These are phyloP conservation scores for Boloria euphrosyne DNA, from an alignment of 2,888 invertebrate genomes.

Conservation along the genomic window DNA sequence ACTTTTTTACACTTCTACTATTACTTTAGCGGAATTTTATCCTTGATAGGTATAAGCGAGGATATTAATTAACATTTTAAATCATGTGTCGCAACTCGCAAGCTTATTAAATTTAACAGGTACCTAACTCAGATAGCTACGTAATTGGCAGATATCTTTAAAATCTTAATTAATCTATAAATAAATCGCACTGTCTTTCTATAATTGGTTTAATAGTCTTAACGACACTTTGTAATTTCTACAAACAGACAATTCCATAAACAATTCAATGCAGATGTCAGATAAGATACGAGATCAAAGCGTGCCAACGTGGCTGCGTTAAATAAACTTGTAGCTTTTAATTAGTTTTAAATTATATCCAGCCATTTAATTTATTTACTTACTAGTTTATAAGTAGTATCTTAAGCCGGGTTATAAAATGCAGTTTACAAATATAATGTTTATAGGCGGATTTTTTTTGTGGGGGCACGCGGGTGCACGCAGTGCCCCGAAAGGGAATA, in stretches of 20 bases:
- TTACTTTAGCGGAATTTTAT: too few species aligned
- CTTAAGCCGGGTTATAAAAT: too few species aligned
- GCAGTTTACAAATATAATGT: too few species aligned
- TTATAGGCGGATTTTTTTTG: too few species aligned
- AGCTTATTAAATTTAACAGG: too few species aligned
- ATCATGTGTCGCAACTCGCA: too few species aligned
- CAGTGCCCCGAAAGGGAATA: too few species aligned
- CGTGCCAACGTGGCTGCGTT: conserved; percentile 28
- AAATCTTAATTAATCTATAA: conserved; percentile 34
- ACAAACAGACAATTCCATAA: conserved; percentile 30
- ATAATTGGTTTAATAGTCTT: conserved; percentile 35
- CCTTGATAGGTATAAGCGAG: too few species aligned
- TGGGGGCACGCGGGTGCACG: too few species aligned
- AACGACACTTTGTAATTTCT: conserved; percentile 33
- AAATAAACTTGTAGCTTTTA: conserved; percentile 28
- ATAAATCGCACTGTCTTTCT: conserved; percentile 28
- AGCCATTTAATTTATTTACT: background rate
- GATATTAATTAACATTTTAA: too few species aligned
- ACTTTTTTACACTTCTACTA: too few species aligned
- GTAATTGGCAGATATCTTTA: conserved; percentile 23
- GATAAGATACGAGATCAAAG: conserved; percentile 34
- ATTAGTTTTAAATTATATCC: conserved; percentile 20
- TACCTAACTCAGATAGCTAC: background rate
- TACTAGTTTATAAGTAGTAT: too few species aligned
- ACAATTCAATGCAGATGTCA: conserved; percentile 31